phyloP scores from a whole-genome alignment of 2,888 invertebrate genomes.

The Fragum whitleyi region DNA sequence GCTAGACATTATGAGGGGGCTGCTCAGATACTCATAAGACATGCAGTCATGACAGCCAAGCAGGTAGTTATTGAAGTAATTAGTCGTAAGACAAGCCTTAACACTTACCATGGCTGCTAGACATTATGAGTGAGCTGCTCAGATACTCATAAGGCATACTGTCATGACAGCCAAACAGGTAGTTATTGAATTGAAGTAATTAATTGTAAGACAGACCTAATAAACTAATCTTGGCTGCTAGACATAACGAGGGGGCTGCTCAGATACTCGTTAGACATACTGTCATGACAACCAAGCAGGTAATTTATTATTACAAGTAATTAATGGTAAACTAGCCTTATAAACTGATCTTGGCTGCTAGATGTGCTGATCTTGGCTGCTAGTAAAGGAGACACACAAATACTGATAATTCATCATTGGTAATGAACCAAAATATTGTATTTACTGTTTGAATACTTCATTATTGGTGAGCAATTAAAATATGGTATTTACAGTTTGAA shows the following conservation, averaged over 20 bases:
- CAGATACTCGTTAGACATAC: slow-evolving; percentile 86
- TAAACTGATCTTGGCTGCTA: slow-evolving; percentile 86
- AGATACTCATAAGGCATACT: slow-evolving; percentile 86
- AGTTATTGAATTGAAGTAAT: no score
- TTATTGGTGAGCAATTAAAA: no score
- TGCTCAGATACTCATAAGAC: slow-evolving; percentile 86
- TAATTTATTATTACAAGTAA: no score
- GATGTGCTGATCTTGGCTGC: no score
- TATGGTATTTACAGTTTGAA: no score
- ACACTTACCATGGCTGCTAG: no score
- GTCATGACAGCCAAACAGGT: slow-evolving; percentile 85
- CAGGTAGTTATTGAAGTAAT: no score
- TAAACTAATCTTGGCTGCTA: slow-evolving; percentile 86
- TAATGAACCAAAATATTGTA: no score
- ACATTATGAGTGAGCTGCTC: slow-evolving; percentile 87
- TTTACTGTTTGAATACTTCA: no score
- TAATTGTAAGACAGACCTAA: slow-evolving; percentile 85
- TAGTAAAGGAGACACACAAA: no score
- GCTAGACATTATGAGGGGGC: slow-evolving; percentile 87
- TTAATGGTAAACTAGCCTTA: slow-evolving; percentile 85
- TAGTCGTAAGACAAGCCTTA: no score
- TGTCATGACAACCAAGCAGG: slow-evolving; percentile 84
- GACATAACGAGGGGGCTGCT: slow-evolving; percentile 87
- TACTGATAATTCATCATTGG: no score
- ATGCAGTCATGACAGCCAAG: slow-evolving; percentile 85